Percentiles rank a stretch among this genome's conserved stretches.
These are phyloP conservation scores for Peribatodes rhomboidaria DNA, from an alignment of 2,888 invertebrate species.

Conservation along the genomic window DNA sequence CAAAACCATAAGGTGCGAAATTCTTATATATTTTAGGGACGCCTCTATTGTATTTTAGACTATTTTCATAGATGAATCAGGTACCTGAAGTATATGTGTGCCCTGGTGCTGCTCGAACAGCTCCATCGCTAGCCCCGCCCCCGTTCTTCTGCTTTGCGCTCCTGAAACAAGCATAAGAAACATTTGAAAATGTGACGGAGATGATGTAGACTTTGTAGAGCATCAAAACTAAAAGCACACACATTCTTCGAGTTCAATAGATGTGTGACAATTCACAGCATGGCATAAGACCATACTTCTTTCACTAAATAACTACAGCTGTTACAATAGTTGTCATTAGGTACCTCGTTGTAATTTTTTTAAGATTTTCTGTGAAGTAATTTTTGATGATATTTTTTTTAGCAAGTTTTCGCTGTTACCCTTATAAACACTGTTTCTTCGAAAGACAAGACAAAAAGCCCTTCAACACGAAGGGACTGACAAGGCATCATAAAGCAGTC, in stretches of 20 bases:
- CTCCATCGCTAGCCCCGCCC: conserved; percentile 92
- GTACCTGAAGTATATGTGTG: conserved; percentile 98
- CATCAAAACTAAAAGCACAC: no score
- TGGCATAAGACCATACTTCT: no score
- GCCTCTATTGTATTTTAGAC: no score
- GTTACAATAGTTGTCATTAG: no score
- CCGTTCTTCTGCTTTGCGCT: conserved; percentile 91
- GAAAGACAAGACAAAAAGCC: conserved; percentile 14
- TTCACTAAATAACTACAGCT: no score
- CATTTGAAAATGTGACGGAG: not conserved
- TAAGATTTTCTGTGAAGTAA: no score
- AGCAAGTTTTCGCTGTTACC: not conserved
- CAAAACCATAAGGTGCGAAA: no score
- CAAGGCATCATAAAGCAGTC: conserved; percentile 24
- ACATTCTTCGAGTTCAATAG: no score
- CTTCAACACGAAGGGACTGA: conserved; percentile 29
- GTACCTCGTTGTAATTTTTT: no score
- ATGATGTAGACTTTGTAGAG: no score
- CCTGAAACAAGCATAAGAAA: conserved; percentile 87
- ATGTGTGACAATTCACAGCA: no score
- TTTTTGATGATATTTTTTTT: not conserved
- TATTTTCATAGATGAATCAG: not conserved
- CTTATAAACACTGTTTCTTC: not conserved
- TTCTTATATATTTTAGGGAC: no score
- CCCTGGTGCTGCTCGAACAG: conserved; percentile 98